Evolutionary conservation across 2,888 invertebrate species (phyloP), one percentile per base, ranked within the genome.

Genomic region (Chrysodeixis includens): DNA sequence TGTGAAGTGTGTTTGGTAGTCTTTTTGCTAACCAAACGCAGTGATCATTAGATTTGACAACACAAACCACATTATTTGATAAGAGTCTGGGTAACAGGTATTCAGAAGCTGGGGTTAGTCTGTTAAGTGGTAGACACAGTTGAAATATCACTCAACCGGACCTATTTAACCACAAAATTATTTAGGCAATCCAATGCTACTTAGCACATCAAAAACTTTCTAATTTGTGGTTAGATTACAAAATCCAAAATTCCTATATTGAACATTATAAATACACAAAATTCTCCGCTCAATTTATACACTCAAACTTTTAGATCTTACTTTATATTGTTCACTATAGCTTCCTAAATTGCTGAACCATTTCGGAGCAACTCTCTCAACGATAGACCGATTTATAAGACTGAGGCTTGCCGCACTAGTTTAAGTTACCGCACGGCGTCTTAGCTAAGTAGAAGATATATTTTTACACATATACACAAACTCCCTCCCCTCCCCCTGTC

Each of bases 361-460:
- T 71, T 12, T 53, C 32, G 12, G 44, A 56, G n/a, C 20, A 59
- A 66, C 81, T 71, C 46, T 46, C 40, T 56, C 32, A 40, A 30
- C 69, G 65, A 69, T 55, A 67, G 76, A 70, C 68, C 67, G 68
- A 68, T 53, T 56, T 71, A 92, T 93, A 94, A 94, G 94, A 94
- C 94, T 94, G 94, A 94, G 74, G 84, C 78, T 71, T 69, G 69
- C 62, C 84, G 83, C 84, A 79, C 81, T 76, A 59, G 81, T 87
- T 88, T 67, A 79, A 82, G 86, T 86, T 88, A 40, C 86, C 89
- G 89, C 88, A 81, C 81, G 79, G 82, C 87, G 90, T 84, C 81
- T 83, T 92, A 92, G 91, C 88, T 86, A 93, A 93, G 84, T 84
- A 80, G 88, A 86, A 90, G 88, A 93, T 94, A 92, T 93, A 89